These are phyloP conservation scores for Dolichotis patagonum DNA, from an alignment of 2,113 vertebrate species.

Conservation along the genomic window DNA sequence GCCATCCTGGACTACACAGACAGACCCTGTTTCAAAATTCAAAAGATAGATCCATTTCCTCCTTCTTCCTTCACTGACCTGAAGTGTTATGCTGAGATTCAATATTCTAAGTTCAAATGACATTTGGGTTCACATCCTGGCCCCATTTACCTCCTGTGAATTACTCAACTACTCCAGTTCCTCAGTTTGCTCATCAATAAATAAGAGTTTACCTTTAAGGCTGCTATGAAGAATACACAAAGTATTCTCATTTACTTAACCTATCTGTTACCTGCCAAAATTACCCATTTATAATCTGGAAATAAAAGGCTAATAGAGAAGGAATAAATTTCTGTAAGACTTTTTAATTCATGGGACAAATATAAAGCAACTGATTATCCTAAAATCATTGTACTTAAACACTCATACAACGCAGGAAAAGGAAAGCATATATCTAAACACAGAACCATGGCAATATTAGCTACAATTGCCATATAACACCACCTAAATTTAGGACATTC, in stretches of 20 bases:
- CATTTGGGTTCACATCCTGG: neutral
- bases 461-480: neutral
- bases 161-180: slow-evolving; percentile 43
- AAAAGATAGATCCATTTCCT: neutral
- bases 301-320: neutral
- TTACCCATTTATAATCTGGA: neutral
- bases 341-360: slow-evolving; percentile 21
- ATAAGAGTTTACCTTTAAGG: neutral
- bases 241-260: slow-evolving; percentile 16
- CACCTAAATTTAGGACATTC: neutral
- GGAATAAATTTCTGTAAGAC: neutral
- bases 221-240: slow-evolving; percentile 17
- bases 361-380: neutral
- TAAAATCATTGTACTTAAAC: slow-evolving; percentile 1
- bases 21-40: neutral
- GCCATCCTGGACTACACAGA: neutral
- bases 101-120: neutral
- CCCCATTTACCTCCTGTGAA: neutral
- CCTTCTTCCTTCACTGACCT: neutral
- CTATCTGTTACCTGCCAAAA: neutral
- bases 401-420: neutral
- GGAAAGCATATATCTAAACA: neutral
- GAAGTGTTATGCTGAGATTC: slow-evolving; percentile 14
- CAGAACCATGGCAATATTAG: neutral
- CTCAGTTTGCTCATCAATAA: slow-evolving; percentile 19